Conservation (phyloP, 2,888 invertebrate species). For the Craniophora ligustri region DNA sequence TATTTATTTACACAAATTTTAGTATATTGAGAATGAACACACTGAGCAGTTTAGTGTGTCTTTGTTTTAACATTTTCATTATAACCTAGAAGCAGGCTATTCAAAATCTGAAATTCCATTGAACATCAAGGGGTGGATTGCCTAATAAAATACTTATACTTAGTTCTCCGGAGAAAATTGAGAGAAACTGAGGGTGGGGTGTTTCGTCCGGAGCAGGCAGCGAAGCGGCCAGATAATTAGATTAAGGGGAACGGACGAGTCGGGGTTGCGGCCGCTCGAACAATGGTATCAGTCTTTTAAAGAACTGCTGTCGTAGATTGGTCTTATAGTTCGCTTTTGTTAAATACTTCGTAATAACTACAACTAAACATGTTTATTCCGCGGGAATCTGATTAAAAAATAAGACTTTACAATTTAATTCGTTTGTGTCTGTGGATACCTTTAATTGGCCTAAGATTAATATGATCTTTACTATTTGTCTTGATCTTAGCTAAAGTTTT, state of each 20-base stretch:
- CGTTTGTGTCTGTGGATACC: too few species aligned
- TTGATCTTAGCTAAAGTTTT: too few species aligned
- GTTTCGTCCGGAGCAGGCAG: conserved; percentile 74
- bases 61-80: too few species aligned
- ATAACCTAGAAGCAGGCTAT: conserved; percentile 56
- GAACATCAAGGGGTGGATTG: conserved; percentile 68
- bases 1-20: too few species aligned
- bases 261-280: conserved; percentile 73
- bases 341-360: conserved; percentile 17
- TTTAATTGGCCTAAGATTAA: too few species aligned
- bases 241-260: conserved; percentile 80
- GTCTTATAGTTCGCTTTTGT: conserved; percentile 60
- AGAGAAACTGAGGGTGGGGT: conserved; percentile 69
- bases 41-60: too few species aligned
- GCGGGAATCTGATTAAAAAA: too few species aligned
- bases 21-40: too few species aligned
- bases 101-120: conserved; percentile 69
- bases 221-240: conserved; percentile 85
- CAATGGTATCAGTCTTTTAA: conserved; percentile 78
- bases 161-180: conserved; percentile 73
- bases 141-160: conserved; percentile 77
- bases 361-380: too few species aligned
- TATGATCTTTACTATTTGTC: too few species aligned
- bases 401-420: too few species aligned
- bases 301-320: conserved; percentile 68